These are phyloP conservation scores for Drosophila truncata DNA, from an alignment of 1,140 invertebrate species.

Conservation along the genomic window DNA sequence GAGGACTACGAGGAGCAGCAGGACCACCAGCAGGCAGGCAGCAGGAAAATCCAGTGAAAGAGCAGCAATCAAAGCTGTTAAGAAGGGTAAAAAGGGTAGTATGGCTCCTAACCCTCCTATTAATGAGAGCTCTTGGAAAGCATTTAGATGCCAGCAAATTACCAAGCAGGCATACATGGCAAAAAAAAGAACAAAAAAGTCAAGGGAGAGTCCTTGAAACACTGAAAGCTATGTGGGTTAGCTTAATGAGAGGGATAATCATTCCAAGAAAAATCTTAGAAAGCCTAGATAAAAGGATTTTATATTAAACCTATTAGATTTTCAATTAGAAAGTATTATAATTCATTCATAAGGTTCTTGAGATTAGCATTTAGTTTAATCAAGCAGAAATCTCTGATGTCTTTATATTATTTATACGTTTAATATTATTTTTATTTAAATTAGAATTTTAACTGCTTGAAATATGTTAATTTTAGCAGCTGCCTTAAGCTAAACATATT, in stretches of 20 bases:
- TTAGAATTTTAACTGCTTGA: not conserved
- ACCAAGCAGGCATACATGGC: slow-evolving; percentile 34
- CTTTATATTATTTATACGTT: not conserved
- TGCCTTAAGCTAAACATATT: not conserved
- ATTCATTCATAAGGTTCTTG: not conserved
- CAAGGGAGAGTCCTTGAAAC: slow-evolving; percentile 4
- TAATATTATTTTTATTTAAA: not conserved
- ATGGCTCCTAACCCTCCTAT: slow-evolving; percentile 39
- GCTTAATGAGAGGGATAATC: not conserved
- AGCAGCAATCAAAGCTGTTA: slow-evolving; percentile 33
- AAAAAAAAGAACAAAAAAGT: not conserved
- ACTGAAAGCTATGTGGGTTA: slow-evolving; percentile 1
- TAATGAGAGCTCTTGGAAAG: slow-evolving; percentile 69
- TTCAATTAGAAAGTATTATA: too few species aligned
- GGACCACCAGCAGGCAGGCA: slow-evolving; percentile 7
- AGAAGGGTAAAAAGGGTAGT: slow-evolving; percentile 22
- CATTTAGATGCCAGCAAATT: slow-evolving; percentile 69
- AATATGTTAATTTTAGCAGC: not conserved
- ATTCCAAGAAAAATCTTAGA: not conserved
- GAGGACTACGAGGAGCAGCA: slow-evolving; percentile 39
- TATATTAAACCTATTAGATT: not conserved
- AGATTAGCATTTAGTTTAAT: not conserved
- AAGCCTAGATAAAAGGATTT: not conserved
- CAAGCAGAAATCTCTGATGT: not conserved
- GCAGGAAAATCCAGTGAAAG: slow-evolving; percentile 14